These are phyloP conservation scores for Phylloscopus whistleri DNA, from an alignment of 2,113 vertebrate genomes.

Conservation along the genomic window DNA sequence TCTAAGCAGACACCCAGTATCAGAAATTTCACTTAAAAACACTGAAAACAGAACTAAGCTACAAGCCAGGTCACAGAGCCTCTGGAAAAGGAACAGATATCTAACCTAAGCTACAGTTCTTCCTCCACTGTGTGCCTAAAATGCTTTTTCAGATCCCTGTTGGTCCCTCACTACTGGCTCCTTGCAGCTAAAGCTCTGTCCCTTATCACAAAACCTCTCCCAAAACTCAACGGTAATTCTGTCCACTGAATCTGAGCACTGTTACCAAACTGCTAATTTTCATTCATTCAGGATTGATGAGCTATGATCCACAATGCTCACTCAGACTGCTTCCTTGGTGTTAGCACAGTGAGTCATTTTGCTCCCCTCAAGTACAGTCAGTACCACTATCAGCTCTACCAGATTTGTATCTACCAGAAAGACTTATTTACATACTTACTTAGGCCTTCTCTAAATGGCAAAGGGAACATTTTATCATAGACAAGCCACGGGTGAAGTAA, in stretches of 20 bases:
- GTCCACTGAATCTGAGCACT: neutral
- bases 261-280: neutral
- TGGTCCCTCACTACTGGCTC: neutral
- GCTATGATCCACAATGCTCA: neutral
- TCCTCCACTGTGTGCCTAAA: fast-evolving
- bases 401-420: neutral
- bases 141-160: neutral
- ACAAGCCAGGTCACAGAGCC: neutral
- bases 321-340: neutral
- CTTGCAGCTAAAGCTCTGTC: neutral
- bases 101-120: neutral
- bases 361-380: neutral
- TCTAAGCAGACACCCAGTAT: neutral
- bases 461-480: slow-evolving; percentile 4
- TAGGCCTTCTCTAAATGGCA: neutral
- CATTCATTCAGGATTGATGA: neutral
- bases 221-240: neutral
- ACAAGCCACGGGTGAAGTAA: neutral
- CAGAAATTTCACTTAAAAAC: neutral
- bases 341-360: neutral
- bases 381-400: neutral
- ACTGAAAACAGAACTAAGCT: neutral
- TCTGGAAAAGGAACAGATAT: neutral
- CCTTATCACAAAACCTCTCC: neutral
- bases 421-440: neutral